Evolutionary conservation across 2,888 invertebrate species (phyloP), one percentile per base, ranked within the genome.

Genomic region (Volucella inanis): DNA sequence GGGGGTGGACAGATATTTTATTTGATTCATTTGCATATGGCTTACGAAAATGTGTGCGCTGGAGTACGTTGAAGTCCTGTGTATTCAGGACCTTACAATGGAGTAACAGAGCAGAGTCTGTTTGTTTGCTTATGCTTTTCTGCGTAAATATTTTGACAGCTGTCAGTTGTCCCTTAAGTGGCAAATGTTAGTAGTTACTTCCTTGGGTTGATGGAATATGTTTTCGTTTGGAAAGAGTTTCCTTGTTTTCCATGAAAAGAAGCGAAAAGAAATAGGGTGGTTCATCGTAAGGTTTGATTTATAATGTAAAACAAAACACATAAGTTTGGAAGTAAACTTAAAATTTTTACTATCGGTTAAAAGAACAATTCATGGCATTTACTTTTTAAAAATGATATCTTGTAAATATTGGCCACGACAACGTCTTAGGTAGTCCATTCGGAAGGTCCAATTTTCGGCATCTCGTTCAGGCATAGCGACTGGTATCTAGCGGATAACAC

Each of bases 131-230:
- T 38, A 31, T 15, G 54, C 14, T 50, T 45, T 45, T 52, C 38
- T 12, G 38, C 39, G 89, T 89, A 91, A 90, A 90, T 90, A 90
- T 91, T 91, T 91, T 91, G 91, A 90, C 90, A 91, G 91, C 90
- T 84, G 98, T 97, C 92, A 99, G 89, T 89, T 88, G 88, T 96
- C 14, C 15, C 50, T 49, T 72, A 68, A 80, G 74, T 80, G 80
- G 49, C 65, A 31, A 52, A 52, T 80, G 79, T 55, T 80, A 67
- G 11, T 41, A 52, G 59, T 55, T 61, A 47, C 52, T 74, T 74
- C 52, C 61, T 54, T 31, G 31, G 31, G 31, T 31, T 31, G 31
- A 2, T 31, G 31, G 67, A 62, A 78, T 78, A 64, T 43, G 43
- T 78, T 78, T 18, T 45, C 64, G 57, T 57, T 74, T 67, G 61